Evolutionary conservation across 2,797 vertebrate species (phyloP).

Genomic region (Propithecus deckenii): DNA sequence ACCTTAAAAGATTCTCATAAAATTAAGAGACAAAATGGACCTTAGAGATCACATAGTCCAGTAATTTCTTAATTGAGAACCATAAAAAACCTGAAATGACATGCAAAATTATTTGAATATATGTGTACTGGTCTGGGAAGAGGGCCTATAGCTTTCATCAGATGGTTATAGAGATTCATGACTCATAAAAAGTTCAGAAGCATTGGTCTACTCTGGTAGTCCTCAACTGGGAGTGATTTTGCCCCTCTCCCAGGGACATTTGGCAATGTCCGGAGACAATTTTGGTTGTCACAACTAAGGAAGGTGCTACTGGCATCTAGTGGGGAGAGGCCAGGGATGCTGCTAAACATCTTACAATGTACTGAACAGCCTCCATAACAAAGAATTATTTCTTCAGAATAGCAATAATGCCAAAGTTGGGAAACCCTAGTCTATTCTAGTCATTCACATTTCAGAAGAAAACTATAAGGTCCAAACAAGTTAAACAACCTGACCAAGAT

Average conservation of each 20-base stretch:
- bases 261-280: background rate
- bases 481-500: background rate
- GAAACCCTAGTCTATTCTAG: background rate
- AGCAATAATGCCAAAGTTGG: background rate
- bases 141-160: background rate
- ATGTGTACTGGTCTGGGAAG: background rate
- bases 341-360: background rate
- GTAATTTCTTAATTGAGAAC: conserved; percentile 14
- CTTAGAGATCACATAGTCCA: background rate
- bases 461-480: conserved; percentile 19
- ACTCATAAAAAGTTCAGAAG: conserved; percentile 1
- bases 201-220: background rate
- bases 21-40: conserved; percentile 48
- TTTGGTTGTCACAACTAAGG: background rate
- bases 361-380: background rate
- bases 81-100: conserved; percentile 32
- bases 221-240: background rate
- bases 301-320: background rate
- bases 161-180: background rate
- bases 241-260: background rate
- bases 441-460: conserved; percentile 40
- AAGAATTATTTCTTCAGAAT: background rate
- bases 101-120: conserved; percentile 29
- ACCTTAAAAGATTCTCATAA: conserved; percentile 45
- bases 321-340: background rate